Conservation (phyloP, 2,888 invertebrate genomes). For the Synanthedon myopaeformis region DNA sequence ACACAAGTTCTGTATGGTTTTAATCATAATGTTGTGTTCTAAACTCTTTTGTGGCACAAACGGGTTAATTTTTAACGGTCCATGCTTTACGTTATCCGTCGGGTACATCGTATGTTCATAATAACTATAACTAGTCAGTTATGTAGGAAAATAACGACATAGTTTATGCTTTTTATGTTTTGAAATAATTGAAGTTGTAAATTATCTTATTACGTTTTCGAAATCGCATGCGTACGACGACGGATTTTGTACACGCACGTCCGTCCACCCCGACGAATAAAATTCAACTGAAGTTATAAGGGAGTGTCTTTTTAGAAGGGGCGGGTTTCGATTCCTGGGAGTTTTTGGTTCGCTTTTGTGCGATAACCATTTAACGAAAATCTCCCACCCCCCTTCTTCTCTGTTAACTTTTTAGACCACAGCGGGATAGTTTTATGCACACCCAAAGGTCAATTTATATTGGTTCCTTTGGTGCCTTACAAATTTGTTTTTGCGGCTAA, state of each 20-base stretch:
- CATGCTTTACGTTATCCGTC: slow-evolving; percentile 51
- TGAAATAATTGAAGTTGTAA: not conserved
- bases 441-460: slow-evolving; percentile 16
- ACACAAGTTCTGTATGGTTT: slow-evolving; percentile 57
- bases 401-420: not conserved
- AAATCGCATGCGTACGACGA: slow-evolving; percentile 3
- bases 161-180: not conserved
- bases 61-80: slow-evolving; percentile 49
- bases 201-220: not conserved
- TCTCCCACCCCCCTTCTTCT: slow-evolving; percentile 14
- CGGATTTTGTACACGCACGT: slow-evolving; percentile 15
- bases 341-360: slow-evolving; percentile 56
- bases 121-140: slow-evolving; percentile 1
- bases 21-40: slow-evolving; percentile 63
- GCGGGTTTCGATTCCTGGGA: slow-evolving; percentile 32
- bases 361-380: slow-evolving; percentile 25
- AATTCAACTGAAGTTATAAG: slow-evolving; percentile 30
- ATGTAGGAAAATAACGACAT: not conserved
- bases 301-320: slow-evolving; percentile 13
- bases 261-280: slow-evolving; percentile 18
- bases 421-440: not conserved
- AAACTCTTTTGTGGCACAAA: slow-evolving; percentile 34
- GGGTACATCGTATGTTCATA: slow-evolving; percentile 56
- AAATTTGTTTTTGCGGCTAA: slow-evolving; percentile 15
- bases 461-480: slow-evolving; percentile 30